Base-by-base conservation (phyloP, 2,797 vertebrate genomes). In the Coccyzus lansbergi region DNA sequence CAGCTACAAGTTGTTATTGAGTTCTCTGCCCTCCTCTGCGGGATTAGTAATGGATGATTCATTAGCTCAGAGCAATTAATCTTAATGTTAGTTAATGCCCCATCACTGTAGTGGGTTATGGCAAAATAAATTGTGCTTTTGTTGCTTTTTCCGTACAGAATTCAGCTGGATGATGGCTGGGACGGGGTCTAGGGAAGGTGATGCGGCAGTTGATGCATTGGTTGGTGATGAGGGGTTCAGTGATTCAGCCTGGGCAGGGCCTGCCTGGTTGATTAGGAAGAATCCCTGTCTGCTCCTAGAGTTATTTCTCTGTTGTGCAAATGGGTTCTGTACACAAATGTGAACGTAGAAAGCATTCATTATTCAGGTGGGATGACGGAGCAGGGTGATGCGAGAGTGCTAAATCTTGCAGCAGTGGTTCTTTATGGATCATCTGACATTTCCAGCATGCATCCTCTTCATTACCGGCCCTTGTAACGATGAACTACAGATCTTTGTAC, bases 401-500 rank as follows among this genome's bases (percentile, higher is more conserved):
- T 95, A 91, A 97, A 94, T 94, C 95, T 93, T 81, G 51, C 40
- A 24, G 85, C 63, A 7, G 67, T 10, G 34, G 60, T 38, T 87
- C 94, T 94, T 97, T 96, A 93, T 96, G 95, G 96, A 95, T 94
- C 94, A 80, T 76, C 96, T 97, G 97, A 95, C 96, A 93, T 94
- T 95, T 97, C 64, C 94, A 95, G 87, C 82, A 63, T 72, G 76
- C 96, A 72, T 95, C 95, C 96, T 97, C 95, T 97, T 97, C 97
- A 94, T 97, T 96, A 97, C 92, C 83, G 42, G 90, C 58, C 29
- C 97, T 97, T 95, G 97, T 96, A 97, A 94, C 36, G 51, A 95
- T 93, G 97, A 96, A 96, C 97, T 97, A 88, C 91, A 97, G 97
- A 94, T 90, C 96, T 87, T 97, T 92, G 95, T 96, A 97, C 96